Evolutionary conservation across 2,888 invertebrate genomes (phyloP).

Genomic region (Sesia apiformis): DNA sequence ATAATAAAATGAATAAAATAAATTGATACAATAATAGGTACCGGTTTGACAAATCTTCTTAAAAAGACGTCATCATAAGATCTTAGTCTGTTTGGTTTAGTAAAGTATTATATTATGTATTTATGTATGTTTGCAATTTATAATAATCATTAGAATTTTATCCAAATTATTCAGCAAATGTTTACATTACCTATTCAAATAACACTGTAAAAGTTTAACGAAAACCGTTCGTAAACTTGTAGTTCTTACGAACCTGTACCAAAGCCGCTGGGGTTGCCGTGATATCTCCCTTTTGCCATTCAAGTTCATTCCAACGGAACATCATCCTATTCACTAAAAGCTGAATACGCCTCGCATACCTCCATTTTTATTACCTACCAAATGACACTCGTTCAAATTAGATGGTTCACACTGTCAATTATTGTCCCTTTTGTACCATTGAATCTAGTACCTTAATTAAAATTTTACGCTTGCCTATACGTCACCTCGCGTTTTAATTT

Average conservation of each 20-base stretch:
- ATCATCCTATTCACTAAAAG: slow-evolving; percentile 40
- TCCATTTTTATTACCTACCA: slow-evolving; percentile 31
- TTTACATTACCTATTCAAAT: too few relatives aligned
- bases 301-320: slow-evolving; percentile 39
- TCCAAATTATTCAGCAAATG: too few relatives aligned
- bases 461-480: slow-evolving; percentile 55
- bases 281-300: slow-evolving; percentile 29
- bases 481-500: slow-evolving; percentile 10
- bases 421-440: slow-evolving; percentile 42
- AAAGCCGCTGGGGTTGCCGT: slow-evolving; percentile 13
- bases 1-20: too few relatives aligned
- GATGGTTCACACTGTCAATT: slow-evolving; percentile 56
- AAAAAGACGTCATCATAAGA: too few relatives aligned
- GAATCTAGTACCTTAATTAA: slow-evolving; percentile 65
- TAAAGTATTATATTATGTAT: too few relatives aligned
- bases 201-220: neutral
- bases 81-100: too few relatives aligned
- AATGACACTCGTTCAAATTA: slow-evolving; percentile 60
- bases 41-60: too few relatives aligned
- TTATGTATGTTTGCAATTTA: too few relatives aligned
- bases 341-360: slow-evolving; percentile 25
- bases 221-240: neutral
- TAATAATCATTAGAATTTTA: too few relatives aligned
- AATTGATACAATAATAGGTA: too few relatives aligned
- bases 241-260: slow-evolving; percentile 6